A percentile compares a stretch with the other conserved stretches of the same genome.
Evolutionary conservation across 2,888 invertebrate species (phyloP).

Genomic region (Dynastes maya): DNA sequence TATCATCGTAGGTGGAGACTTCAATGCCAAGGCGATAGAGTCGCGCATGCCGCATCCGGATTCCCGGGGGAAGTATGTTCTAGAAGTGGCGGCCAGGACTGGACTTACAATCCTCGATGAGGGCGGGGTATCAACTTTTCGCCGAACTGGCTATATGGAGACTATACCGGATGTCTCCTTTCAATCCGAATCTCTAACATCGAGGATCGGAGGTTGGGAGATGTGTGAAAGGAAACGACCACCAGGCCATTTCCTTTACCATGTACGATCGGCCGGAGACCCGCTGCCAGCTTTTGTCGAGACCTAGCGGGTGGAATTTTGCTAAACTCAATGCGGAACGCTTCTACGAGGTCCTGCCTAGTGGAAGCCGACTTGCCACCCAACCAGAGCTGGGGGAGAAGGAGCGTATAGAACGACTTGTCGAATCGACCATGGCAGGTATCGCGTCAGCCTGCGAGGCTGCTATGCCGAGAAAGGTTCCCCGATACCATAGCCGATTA

Average conservation of each 20-base stretch:
- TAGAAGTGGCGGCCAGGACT: conserved; percentile 20
- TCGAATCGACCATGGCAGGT: background rate
- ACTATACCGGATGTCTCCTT: background rate
- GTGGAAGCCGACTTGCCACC: background rate
- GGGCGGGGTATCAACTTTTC: background rate
- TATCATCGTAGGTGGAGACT: background rate
- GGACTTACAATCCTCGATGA: conserved; percentile 1
- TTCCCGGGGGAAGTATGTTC: background rate
- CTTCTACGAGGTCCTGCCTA: background rate
- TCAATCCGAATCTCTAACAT: background rate
- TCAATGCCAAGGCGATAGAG: conserved; percentile 15
- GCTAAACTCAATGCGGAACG: background rate
- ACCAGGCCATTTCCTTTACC: too few relatives aligned
- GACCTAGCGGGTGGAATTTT: background rate
- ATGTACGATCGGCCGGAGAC: too few relatives aligned
- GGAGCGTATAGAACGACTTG: too few relatives aligned
- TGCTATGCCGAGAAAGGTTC: background rate
- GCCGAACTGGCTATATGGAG: background rate
- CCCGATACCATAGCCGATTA: background rate
- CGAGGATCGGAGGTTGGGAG: background rate
- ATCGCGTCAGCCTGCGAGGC: background rate
- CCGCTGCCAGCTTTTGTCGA: background rate
- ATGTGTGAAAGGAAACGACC: background rate
- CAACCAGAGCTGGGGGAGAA: background rate
- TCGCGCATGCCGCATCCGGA: conserved; percentile 13